Conservation (phyloP, 2,797 vertebrate genomes). For the Enteromius unitaeniatus region DNA sequence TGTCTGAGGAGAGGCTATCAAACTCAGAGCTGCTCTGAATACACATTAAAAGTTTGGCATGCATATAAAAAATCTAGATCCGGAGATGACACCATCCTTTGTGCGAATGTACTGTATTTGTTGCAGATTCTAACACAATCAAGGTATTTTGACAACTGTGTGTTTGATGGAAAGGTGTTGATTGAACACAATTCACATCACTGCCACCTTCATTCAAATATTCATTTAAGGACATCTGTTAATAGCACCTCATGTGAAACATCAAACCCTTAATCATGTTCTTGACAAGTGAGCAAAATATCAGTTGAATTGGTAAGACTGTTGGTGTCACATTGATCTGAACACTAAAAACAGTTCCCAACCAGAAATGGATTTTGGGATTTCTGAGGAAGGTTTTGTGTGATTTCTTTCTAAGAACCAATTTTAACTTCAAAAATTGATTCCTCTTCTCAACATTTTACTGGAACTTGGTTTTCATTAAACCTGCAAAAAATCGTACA, state of each 20-base stretch:
- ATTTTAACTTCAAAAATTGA: no score
- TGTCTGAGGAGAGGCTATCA: not conserved
- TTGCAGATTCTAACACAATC: slow-evolving; percentile 16
- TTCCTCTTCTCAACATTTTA: no score
- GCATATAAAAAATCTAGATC: not conserved
- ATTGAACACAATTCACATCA: slow-evolving; percentile 25
- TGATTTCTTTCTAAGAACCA: no score
- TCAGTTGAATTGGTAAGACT: not conserved
- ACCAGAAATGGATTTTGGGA: not conserved
- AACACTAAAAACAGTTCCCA: not conserved
- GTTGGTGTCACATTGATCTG: not conserved
- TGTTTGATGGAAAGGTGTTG: slow-evolving; percentile 16
- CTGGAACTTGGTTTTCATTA: no score
- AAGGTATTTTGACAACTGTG: slow-evolving; percentile 10
- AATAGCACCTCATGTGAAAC: not conserved
- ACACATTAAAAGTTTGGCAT: not conserved
- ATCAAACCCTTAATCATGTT: not conserved
- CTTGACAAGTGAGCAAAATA: not conserved
- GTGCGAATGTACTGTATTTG: slow-evolving; percentile 12
- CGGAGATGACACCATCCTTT: not conserved
- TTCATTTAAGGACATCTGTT: not conserved
- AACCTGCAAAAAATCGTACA: no score
- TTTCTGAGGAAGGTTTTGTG: not conserved
- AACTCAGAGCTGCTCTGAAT: not conserved
- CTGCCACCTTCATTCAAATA: not conserved